Evolutionary conservation across 2,888 invertebrate genomes (phyloP).

Genomic region (Galeopsomyia nigrocyanea): DNA sequence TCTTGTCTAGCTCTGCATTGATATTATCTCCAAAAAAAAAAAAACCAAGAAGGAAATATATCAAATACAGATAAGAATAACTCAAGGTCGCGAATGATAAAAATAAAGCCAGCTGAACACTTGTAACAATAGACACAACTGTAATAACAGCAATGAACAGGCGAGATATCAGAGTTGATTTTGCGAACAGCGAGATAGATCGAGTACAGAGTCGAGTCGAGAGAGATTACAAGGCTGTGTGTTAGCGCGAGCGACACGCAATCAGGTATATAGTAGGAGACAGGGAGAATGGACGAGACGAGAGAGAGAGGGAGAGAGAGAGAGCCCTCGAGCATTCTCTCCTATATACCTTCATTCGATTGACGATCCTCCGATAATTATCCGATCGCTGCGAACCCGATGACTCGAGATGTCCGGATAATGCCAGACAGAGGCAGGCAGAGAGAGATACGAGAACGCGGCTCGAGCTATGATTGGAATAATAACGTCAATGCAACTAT

Average conservation of each 20-base stretch:
- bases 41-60: too few relatives aligned
- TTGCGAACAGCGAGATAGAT: not conserved
- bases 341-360: conserved; percentile 54
- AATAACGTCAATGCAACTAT: conserved; percentile 13
- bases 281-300: conserved; percentile 50
- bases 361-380: conserved; percentile 60
- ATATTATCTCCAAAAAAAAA: too few relatives aligned
- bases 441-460: conserved; percentile 19
- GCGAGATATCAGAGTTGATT: conserved; percentile 13
- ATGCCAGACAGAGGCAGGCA: not conserved
- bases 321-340: conserved; percentile 39
- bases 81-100: too few relatives aligned
- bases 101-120: too few relatives aligned
- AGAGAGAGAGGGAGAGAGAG: conserved; percentile 50
- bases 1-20: too few relatives aligned
- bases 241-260: conserved; percentile 57
- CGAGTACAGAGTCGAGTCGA: conserved; percentile 32
- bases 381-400: conserved; percentile 50
- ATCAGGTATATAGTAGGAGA: conserved; percentile 55
- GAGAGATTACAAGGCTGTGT: conserved; percentile 58
- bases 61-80: too few relatives aligned
- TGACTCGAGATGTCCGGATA: not conserved
- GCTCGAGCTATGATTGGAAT: conserved; percentile 21
- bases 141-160: not conserved
- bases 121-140: too few relatives aligned